Evolutionary conservation across 2,113 vertebrate genomes (phyloP), one percentile per base, ranked within the genome.

Genomic region (Ceyx margarethae): DNA sequence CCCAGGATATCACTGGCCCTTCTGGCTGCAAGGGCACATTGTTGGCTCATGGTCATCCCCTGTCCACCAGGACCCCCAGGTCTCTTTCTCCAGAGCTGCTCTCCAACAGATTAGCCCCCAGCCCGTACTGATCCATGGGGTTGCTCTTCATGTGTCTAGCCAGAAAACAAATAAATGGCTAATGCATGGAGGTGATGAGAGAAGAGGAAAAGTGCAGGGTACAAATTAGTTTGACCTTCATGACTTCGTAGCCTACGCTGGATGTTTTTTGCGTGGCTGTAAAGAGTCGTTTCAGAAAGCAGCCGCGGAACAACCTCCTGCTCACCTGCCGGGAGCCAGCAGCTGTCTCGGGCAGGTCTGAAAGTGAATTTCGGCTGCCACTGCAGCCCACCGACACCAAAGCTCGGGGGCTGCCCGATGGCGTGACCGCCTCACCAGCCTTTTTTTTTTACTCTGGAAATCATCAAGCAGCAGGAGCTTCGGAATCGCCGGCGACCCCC

Each of bases 151-250:
- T 61, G n/a, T 46, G 48, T 51, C 28, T 13, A 43, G 65, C n/a
- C 42, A 42, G 42, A 54, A 76, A 50, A 93, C 84, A 61, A 87
- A 50, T 91, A 86, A 61, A 87, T 50, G 72, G 84, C 5, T 18
- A 81, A 56, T 4, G 19, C 26, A 31, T 1, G 7, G 53, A 72
- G 46, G n/a, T 8, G 45, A n/a, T 48, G 78, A 56, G 14, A 46
- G 40, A 66, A n/a, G 19, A 77, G 54, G 43, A 40, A 40, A 40
- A 77, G 33, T 0, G 3, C 20, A 37, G 16, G 33, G 23, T 11
- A 37, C 46, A 42, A 46, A 92, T 66, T 48, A 48, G 31, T 51
- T 58, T 37, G 75, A 91, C 62, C 46, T 46, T 18, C 48, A 37
- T 11, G 54, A 3, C 40, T 84, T 58, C 43, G 35, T 9, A 57